Conservation (phyloP, 2,113 vertebrate species). For the Camarhynchus parvulus region DNA sequence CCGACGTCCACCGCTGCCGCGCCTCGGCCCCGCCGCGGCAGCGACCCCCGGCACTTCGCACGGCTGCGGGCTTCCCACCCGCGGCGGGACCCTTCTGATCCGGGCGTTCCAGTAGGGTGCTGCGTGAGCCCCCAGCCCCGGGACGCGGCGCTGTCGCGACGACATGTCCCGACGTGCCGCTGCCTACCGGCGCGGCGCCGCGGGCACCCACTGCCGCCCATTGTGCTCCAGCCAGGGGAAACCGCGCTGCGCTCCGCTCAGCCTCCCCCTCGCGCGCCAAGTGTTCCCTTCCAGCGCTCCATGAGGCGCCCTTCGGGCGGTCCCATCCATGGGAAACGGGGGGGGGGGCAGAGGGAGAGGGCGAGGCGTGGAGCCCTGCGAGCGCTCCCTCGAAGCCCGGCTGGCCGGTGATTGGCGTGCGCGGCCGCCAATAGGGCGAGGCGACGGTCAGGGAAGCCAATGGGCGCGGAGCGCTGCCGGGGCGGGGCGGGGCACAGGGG, state of each 20-base stretch:
- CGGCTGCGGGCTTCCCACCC: not conserved
- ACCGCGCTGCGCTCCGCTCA: not conserved
- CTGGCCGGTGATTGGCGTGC: not conserved
- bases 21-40: not conserved
- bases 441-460: not conserved
- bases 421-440: accelerated
- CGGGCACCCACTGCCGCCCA: not conserved
- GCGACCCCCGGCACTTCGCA: not conserved
- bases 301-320: not conserved
- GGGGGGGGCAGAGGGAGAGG: not conserved
- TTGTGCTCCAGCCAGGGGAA: not conserved
- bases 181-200: not conserved
- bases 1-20: not conserved
- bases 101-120: not conserved
- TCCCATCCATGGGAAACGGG: not conserved
- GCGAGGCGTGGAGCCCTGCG: not conserved
- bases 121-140: not conserved
- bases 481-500: not conserved
- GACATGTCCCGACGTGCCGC: not conserved
- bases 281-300: constrained; percentile 27
- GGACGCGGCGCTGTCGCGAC: not conserved
- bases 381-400: not conserved
- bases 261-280: not conserved
- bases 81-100: too few relatives aligned
- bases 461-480: not conserved